Percentiles rank a stretch among this genome's conserved stretches.
These are phyloP conservation scores for Nycticryphes semicollaris DNA, from an alignment of 2,113 vertebrate genomes.

Conservation along the genomic window DNA sequence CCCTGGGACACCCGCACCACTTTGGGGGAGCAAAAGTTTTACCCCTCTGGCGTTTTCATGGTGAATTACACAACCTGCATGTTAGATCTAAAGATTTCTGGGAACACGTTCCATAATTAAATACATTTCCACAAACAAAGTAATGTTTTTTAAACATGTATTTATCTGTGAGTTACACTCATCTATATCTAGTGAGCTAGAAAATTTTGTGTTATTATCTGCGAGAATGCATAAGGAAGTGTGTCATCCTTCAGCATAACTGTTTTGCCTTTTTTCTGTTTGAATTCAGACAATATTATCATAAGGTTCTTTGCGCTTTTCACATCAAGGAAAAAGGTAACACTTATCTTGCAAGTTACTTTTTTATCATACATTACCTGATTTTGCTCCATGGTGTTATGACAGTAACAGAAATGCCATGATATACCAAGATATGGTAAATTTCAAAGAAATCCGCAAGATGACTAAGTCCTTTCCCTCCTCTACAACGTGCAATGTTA, in stretches of 20 bases:
- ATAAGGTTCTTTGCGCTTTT: background rate
- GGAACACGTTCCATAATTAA: background rate
- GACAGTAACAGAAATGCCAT: background rate
- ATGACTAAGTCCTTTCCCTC: background rate
- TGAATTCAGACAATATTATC: slow-evolving; percentile 31
- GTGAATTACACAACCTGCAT: background rate
- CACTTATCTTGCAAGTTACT: background rate
- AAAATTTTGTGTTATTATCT: background rate
- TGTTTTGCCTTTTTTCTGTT: background rate
- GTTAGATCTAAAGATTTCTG: background rate
- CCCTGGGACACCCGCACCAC: background rate
- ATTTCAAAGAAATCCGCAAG: background rate
- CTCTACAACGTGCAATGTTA: background rate
- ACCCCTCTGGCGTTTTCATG: fast-evolving
- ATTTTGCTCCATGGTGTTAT: background rate
- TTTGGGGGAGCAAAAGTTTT: background rate
- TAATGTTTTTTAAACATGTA: background rate
- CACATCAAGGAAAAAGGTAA: slow-evolving; percentile 7
- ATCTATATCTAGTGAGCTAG: background rate
- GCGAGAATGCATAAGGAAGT: background rate
- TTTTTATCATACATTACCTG: background rate
- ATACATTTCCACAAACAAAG: background rate
- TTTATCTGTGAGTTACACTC: background rate
- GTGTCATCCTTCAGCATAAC: background rate
- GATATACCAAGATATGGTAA: background rate